Evolutionary conservation across 2,797 vertebrate genomes (phyloP).

Genomic region (Hypotaenidia philippensis): DNA sequence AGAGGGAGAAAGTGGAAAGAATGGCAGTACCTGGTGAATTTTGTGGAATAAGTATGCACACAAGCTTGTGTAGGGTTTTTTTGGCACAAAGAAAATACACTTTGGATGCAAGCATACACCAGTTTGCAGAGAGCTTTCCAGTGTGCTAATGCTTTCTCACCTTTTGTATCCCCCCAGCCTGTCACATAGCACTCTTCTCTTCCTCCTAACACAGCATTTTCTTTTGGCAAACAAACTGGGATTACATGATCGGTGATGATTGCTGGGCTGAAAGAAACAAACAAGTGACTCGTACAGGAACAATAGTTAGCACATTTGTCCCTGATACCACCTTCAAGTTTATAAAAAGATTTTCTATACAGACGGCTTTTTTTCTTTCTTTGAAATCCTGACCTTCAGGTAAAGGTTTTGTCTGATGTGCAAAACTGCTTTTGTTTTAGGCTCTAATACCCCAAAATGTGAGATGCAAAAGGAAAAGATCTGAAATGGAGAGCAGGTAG

Average conservation of each 20-base stretch:
- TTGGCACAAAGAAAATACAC: background rate
- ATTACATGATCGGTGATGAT: constrained; percentile 86
- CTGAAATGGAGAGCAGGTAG: background rate
- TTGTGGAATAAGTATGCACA: background rate
- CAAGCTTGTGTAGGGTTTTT: background rate
- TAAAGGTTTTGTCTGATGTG: background rate
- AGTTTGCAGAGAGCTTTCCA: background rate
- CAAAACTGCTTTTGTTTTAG: background rate
- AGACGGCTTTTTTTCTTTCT: background rate
- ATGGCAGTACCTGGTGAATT: background rate
- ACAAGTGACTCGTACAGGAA: background rate
- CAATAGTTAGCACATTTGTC: background rate
- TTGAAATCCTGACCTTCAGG: background rate
- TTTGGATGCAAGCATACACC: background rate
- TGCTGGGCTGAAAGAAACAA: constrained; percentile 84
- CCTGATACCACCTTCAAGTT: background rate
- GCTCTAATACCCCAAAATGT: background rate
- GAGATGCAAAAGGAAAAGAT: background rate
- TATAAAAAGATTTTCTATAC: background rate
- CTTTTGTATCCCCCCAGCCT: constrained; percentile 94
- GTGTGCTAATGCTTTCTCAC: constrained; percentile 68
- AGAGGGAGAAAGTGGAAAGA: background rate
- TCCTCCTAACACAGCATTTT: constrained; percentile 85
- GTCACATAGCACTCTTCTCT: constrained; percentile 91
- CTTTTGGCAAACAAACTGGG: constrained; percentile 88